Evolutionary conservation across 2,797 vertebrate species (phyloP), one percentile per base, ranked within the genome.

Genomic region (Takifugu ocellatus): DNA sequence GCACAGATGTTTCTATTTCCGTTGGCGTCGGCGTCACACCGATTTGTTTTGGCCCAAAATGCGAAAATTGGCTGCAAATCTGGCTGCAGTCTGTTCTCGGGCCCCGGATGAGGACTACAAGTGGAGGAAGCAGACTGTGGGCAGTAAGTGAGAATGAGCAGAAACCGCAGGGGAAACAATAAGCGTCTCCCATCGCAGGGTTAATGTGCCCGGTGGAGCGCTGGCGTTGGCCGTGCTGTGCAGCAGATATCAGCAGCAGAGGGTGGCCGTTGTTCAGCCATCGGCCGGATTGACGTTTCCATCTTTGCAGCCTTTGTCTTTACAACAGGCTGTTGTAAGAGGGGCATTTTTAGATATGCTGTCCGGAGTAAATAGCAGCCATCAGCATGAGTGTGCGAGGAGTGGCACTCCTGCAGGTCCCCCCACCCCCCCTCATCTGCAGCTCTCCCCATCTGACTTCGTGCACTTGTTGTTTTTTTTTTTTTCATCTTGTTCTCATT

Each of bases 1-100:
- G 51, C 78, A 74, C 77, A 71, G 63, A 56, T 70, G 69, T 56
- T 79, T 21, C 75, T 85, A 73, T 87, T 83, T 84, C 69, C 0
- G 51, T 51, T 0, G 0, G 46, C n/a, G 67, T 80, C 77, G 75
- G 70, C 62, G 74, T 72, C 51, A 54, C 72, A 68, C 33, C 59
- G 68, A 64, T 81, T 78, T 77, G 68, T 72, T 79, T 77, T 70
- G 49, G 72, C 8, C 44, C 17, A 46, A 46, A 46, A 21, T 43
- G 12, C 1, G 10, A 1, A 43, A 43, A 43, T 59, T 61, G 70
- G 59, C 79, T 60, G 5, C 72, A 56, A 50, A 84, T 70, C 68
- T 59, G 15, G 70, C 48, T 49, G 63, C 68, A 58, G 49, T 60
- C 7, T 0, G 24, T 12, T 36, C 49, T 56, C 24, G 70, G 70